Conservation (phyloP, 1,140 invertebrate species). For the Drosophila carrolli region DNA sequence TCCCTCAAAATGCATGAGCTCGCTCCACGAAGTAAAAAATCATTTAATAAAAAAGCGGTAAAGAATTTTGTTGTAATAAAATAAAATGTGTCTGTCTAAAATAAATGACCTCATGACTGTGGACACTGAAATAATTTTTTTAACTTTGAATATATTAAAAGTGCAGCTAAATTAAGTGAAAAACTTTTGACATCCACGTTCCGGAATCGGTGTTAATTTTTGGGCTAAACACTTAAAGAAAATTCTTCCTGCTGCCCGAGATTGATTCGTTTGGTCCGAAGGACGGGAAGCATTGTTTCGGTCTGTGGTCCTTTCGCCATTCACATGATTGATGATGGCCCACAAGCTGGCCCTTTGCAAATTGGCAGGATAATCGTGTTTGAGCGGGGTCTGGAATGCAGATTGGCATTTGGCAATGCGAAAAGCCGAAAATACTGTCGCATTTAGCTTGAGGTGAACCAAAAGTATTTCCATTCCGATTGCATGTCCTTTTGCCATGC, state of each 20-base stretch:
- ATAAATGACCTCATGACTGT: too few relatives aligned
- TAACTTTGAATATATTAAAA: too few relatives aligned
- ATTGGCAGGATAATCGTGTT: slow-evolving; percentile 35
- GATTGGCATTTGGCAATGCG: slow-evolving; percentile 23
- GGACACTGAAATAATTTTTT: too few relatives aligned
- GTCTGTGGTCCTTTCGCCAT: slow-evolving; percentile 1
- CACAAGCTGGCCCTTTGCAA: slow-evolving; percentile 3
- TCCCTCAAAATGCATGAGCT: too few relatives aligned
- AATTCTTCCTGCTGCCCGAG: slow-evolving; percentile 11
- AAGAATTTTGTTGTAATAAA: too few relatives aligned
- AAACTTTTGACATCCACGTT: not conserved
- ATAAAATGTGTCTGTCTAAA: too few relatives aligned
- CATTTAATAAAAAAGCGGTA: too few relatives aligned
- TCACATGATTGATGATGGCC: slow-evolving; percentile 40
- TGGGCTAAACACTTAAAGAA: slow-evolving; percentile 7
- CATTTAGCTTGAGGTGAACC: slow-evolving; percentile 44
- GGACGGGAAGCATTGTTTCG: slow-evolving; percentile 6
- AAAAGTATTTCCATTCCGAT: slow-evolving; percentile 38
- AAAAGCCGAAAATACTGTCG: slow-evolving; percentile 37
- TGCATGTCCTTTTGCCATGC: slow-evolving; percentile 12
- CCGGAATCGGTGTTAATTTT: too few relatives aligned
- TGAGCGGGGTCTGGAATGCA: slow-evolving; percentile 7
- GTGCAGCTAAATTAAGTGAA: too few relatives aligned
- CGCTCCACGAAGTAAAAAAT: too few relatives aligned
- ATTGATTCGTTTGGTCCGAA: slow-evolving; percentile 16